Percentiles rank a stretch among this genome's conserved stretches.
These are phyloP conservation scores for Hetaerina titia DNA, from an alignment of 2,888 invertebrate species.

Conservation along the genomic window DNA sequence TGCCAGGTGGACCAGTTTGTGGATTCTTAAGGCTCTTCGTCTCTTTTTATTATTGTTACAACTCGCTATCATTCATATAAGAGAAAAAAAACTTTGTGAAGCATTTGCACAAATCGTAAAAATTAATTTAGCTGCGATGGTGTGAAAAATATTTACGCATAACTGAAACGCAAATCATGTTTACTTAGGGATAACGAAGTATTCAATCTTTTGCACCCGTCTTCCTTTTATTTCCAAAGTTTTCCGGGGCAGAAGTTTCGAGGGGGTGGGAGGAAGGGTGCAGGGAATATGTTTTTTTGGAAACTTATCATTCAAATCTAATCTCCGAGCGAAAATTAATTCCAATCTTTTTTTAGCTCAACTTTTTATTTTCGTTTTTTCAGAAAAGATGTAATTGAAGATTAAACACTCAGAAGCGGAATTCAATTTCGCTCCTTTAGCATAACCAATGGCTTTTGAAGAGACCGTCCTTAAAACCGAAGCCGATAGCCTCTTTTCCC, in stretches of 20 bases:
- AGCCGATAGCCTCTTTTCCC: constrained; percentile 58
- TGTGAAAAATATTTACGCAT: constrained; percentile 15
- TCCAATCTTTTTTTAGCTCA: not conserved
- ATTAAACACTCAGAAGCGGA: constrained; percentile 57
- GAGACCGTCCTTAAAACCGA: constrained; percentile 57
- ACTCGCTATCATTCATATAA: not conserved
- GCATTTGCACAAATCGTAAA: not conserved
- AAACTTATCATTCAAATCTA: constrained; percentile 20
- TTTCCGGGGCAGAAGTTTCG: not conserved
- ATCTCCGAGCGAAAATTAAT: not conserved
- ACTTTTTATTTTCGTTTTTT: not conserved
- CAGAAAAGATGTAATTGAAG: constrained; percentile 57
- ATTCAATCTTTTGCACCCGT: constrained; percentile 23
- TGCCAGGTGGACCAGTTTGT: not conserved
- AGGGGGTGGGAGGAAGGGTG: not conserved
- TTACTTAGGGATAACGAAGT: constrained; percentile 6
- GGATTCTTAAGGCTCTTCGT: not conserved
- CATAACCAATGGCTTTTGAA: constrained; percentile 62
- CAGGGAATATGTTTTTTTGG: not conserved
- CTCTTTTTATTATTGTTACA: not conserved
- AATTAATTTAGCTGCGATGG: not conserved
- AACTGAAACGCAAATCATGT: constrained; percentile 14
- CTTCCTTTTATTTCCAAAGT: not conserved
- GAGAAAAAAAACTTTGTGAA: not conserved
- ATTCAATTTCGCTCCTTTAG: constrained; percentile 61